These are phyloP conservation scores for Drosophila tripunctata DNA, from an alignment of 2,888 invertebrate species.

Conservation along the genomic window DNA sequence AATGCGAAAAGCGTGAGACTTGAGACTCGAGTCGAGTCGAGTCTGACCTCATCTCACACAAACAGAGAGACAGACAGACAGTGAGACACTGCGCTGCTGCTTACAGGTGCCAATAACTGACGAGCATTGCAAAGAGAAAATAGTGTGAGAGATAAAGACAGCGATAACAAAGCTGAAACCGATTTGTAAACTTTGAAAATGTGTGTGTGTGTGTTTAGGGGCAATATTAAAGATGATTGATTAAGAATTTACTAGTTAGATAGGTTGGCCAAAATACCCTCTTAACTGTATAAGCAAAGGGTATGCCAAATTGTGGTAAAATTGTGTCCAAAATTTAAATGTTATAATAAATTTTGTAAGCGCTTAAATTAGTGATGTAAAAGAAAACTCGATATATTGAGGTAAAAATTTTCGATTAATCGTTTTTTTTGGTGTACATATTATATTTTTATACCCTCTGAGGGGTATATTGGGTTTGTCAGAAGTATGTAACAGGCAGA, in stretches of 20 bases:
- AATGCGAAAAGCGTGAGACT: constrained; percentile 29
- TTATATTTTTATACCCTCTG: too few species aligned
- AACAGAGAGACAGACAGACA: constrained; percentile 3
- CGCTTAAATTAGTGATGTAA: not conserved
- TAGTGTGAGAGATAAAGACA: not conserved
- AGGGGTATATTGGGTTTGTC: too few species aligned
- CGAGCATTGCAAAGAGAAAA: constrained; percentile 8
- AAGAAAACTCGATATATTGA: too few species aligned
- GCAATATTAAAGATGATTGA: constrained; percentile 20
- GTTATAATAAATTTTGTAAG: too few species aligned
- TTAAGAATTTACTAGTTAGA: constrained; percentile 11
- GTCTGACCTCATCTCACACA: constrained; percentile 63
- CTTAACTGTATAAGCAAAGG: not conserved
- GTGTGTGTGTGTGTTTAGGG: too few species aligned
- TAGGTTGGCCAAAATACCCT: constrained; percentile 1
- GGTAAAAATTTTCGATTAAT: too few species aligned
- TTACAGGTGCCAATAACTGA: constrained; percentile 13
- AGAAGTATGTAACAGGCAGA: too few species aligned
- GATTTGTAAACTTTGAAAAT: constrained; percentile 1
- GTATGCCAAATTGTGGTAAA: too few species aligned
- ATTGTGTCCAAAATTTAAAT: too few species aligned
- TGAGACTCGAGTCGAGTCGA: constrained; percentile 18
- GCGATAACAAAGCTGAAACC: constrained; percentile 4
- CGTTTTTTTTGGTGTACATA: too few species aligned
- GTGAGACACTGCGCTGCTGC: not conserved